These are phyloP conservation scores for Andrena bucephala DNA, from an alignment of 2,888 invertebrate species.

Conservation along the genomic window DNA sequence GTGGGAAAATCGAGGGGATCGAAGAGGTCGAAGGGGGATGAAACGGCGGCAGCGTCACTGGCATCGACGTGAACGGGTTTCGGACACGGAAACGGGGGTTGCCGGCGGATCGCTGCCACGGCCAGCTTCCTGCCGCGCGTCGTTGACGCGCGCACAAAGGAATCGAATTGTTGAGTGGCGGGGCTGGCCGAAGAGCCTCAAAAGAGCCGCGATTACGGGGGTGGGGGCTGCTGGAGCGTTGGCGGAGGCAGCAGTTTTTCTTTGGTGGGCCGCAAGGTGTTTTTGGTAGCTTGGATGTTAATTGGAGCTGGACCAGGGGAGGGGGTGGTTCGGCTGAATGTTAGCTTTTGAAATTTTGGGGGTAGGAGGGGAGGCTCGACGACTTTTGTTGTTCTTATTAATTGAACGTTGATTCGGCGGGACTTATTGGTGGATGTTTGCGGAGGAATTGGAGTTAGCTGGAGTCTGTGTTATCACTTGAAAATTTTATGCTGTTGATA, in stretches of 20 bases:
- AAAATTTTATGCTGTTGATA: too few species aligned
- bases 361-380: too few species aligned
- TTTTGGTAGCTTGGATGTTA: not conserved
- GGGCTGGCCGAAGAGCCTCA: conserved; percentile 19
- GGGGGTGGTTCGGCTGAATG: not conserved
- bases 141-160: conserved; percentile 7
- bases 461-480: too few species aligned
- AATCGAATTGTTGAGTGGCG: conserved; percentile 1
- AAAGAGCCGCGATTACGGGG: conserved; percentile 18
- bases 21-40: not conserved
- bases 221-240: not conserved
- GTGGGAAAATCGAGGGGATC: conserved; percentile 1
- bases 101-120: conserved; percentile 21
- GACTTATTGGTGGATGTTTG: too few species aligned
- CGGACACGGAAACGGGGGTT: conserved; percentile 13
- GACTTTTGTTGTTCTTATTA: too few species aligned
- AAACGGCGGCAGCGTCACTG: conserved; percentile 7
- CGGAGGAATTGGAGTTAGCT: too few species aligned
- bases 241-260: conserved; percentile 12
- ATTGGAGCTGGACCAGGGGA: not conserved
- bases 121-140: conserved; percentile 17
- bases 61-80: conserved; percentile 7
- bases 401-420: too few species aligned
- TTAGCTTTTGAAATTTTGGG: too few species aligned
- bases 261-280: not conserved